Base-by-base conservation (phyloP, 2,888 invertebrate species). In the Merodon equestris region DNA sequence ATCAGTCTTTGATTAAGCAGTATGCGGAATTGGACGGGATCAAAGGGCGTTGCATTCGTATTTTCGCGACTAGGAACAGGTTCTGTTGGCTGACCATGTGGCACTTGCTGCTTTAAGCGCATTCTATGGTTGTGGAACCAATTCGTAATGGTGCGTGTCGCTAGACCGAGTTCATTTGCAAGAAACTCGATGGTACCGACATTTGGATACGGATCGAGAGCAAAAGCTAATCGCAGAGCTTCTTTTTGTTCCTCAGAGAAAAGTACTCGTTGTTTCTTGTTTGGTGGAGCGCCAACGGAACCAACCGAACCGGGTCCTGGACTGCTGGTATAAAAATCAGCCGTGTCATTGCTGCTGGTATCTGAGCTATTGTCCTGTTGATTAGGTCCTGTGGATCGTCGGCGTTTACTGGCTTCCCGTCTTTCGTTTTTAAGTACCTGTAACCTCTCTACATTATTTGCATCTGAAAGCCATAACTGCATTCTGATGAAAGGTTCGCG, bases 121-220 rank as follows among this genome's bases (percentile, higher is more conserved):
- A 99, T 99, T 84, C 99, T 93, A 88, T 99, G 98, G 89, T 99
- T 99, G 91, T 99, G 99, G 91, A 99, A 99, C 99, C 99, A 99
- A 90, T 99, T 99, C 76, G 98, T 98, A 85, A 99, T 98, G 63
- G 99, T 99, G 83, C 99, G 92, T 57, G 97, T 95, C 5, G 97
- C 96, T 44, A 99, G 91, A 9, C 94, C 95, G 66, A 99, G 90
- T 88, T 98, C 97, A 34, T 93, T 92, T 34, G 98, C 97, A 71
- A 99, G 91, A 86, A 97, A 97, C 88, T 99, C 98, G 83, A 99
- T 97, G 70, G 97, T 97, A 18, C 96, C 95, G 85, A 97, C 95
- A 88, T 97, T 97, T 0, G 99, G 99, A 89, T 99, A 99, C 0
- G 98, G 98, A 87, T 99, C 99, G 57, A 98, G 91, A 0, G 96